A percentile compares a stretch with the other conserved stretches of the same genome.
Conservation (phyloP, 1,140 invertebrate species). For the Drosophila melanogaster region DNA sequence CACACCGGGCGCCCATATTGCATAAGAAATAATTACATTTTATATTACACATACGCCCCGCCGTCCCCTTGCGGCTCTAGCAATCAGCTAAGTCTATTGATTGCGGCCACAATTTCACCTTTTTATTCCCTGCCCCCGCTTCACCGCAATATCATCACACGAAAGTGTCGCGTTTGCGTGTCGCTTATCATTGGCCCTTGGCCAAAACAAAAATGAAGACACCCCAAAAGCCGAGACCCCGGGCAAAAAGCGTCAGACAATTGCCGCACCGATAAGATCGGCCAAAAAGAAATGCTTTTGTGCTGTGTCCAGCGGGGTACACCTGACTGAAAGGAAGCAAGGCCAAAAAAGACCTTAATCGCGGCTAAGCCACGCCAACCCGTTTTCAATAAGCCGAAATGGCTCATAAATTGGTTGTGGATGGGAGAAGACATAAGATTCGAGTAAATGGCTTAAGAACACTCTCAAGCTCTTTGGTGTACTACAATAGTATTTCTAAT, state of each 20-base stretch:
- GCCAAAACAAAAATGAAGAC: conserved; percentile 44
- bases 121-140: not conserved
- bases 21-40: conserved; percentile 82
- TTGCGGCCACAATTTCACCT: conserved; percentile 54
- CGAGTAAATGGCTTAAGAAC: not conserved
- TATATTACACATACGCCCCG: conserved; percentile 77
- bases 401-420: conserved; percentile 41
- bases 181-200: conserved; percentile 63
- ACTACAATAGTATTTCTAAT: no score
- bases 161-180: conserved; percentile 61
- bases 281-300: conserved; percentile 62
- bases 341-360: conserved; percentile 46
- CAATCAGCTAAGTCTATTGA: conserved; percentile 68
- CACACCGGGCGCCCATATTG: conserved; percentile 57
- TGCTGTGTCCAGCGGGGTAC: conserved; percentile 38
- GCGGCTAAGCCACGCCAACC: conserved; percentile 50
- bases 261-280: conserved; percentile 74
- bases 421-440: no score
- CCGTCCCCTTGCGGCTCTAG: conserved; percentile 3
- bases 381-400: conserved; percentile 61
- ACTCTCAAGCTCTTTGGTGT: no score
- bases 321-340: conserved; percentile 15
- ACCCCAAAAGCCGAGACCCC: conserved; percentile 47
- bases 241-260: conserved; percentile 73
- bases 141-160: conserved; percentile 9